phyloP scores from a whole-genome alignment of 2,797 vertebrate genomes.

The Macroramphosus scolopax region DNA sequence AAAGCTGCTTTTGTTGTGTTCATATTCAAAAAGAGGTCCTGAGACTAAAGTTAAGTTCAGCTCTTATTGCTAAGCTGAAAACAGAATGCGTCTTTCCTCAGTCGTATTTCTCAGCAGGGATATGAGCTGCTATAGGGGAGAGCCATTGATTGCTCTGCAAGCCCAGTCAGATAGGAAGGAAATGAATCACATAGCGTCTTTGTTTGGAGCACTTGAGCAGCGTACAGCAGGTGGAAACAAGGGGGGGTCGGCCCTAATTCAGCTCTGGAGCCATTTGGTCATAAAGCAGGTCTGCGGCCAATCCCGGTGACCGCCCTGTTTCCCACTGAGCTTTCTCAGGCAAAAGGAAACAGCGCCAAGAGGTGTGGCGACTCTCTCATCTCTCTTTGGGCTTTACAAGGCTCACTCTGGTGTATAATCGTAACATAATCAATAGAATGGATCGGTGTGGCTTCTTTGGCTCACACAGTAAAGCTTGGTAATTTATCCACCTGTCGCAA shows the following conservation, averaged over 20 bases:
- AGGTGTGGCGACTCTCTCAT: constrained; percentile 54
- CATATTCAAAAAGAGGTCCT: constrained; percentile 2
- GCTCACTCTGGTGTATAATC: constrained; percentile 59
- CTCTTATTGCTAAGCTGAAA: neutral
- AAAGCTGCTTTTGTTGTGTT: constrained; percentile 12
- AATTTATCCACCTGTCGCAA: constrained; percentile 45
- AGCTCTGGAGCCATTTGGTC: constrained; percentile 67
- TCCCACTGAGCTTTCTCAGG: constrained; percentile 59
- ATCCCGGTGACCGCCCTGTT: constrained; percentile 58
- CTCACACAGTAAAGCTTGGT: constrained; percentile 5
- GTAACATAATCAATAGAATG: constrained; percentile 59
- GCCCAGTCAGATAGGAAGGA: constrained; percentile 60
- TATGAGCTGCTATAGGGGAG: constrained; percentile 16
- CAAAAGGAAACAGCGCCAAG: constrained; percentile 45
- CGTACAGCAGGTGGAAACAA: constrained; percentile 59
- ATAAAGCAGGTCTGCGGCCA: constrained; percentile 44
- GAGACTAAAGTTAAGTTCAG: constrained; percentile 9
- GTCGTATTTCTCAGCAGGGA: constrained; percentile 3
- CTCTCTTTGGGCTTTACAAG: constrained; percentile 51
- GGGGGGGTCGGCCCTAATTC: constrained; percentile 62
- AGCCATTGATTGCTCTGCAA: constrained; percentile 48
- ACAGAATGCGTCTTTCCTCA: too few species aligned
- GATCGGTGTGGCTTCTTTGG: constrained; percentile 39
- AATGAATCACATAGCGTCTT: constrained; percentile 69
- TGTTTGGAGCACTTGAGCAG: constrained; percentile 66